A percentile compares a stretch with the other conserved stretches of the same genome.
Evolutionary conservation across 2,113 vertebrate species (phyloP).

Genomic region (Phrynosoma blainvillii): DNA sequence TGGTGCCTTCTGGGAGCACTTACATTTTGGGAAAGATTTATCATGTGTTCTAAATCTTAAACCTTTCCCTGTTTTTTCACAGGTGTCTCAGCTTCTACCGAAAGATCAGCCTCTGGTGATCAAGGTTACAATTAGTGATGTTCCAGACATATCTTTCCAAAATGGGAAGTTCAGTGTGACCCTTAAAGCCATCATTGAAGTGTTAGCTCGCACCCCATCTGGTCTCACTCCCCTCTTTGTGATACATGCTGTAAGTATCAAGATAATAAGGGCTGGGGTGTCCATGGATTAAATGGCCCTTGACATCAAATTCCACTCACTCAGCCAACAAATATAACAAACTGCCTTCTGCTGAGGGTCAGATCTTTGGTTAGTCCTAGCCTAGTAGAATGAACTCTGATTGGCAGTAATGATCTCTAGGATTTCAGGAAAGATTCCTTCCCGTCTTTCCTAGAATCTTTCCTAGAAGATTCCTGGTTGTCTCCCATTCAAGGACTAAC

Average conservation of each 20-base stretch:
- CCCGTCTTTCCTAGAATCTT: no score
- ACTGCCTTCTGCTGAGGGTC: no score
- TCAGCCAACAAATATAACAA: no score
- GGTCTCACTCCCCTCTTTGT: constrained; percentile 53
- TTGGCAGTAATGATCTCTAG: no score
- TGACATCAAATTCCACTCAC: background rate
- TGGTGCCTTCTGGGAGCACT: no score
- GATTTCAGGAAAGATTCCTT: no score
- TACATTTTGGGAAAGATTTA: background rate
- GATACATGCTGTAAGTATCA: constrained; percentile 47
- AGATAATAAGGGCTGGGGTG: no score
- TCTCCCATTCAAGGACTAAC: no score
- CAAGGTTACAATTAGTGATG: background rate
- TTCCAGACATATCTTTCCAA: constrained; percentile 33
- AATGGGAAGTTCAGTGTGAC: constrained; percentile 30
- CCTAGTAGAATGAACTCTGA: no score
- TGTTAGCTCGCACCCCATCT: background rate
- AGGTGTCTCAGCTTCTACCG: background rate
- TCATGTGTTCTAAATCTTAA: background rate
- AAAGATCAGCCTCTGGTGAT: constrained; percentile 54
- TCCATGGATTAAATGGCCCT: background rate
- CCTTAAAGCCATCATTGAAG: constrained; percentile 15
- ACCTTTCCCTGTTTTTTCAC: fast-evolving
- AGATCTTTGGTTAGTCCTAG: no score
- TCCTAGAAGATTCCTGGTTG: no score